These are phyloP conservation scores for Hyles vespertilio DNA, from an alignment of 1,140 invertebrate genomes.

Conservation along the genomic window DNA sequence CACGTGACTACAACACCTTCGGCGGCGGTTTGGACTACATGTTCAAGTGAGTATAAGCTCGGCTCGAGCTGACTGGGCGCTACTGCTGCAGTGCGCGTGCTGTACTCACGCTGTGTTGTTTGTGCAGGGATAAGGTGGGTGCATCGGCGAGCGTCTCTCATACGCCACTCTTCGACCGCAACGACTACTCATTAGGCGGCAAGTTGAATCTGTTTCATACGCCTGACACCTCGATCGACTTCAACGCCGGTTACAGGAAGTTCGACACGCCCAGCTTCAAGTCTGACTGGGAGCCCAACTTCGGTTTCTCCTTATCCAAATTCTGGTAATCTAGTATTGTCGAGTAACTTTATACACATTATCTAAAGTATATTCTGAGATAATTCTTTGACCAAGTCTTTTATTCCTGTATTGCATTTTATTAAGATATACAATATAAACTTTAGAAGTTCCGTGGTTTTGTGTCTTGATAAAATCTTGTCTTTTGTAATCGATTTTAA, in stretches of 20 bases:
- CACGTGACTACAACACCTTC: slow-evolving; percentile 39
- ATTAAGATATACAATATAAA: too few species aligned
- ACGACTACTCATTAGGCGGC: slow-evolving; percentile 20
- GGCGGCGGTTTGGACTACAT: slow-evolving; percentile 44
- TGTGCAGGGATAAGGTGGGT: slow-evolving; percentile 31
- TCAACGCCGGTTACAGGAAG: slow-evolving; percentile 22
- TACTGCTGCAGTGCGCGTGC: too few species aligned
- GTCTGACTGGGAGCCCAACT: slow-evolving; percentile 19
- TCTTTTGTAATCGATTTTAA: too few species aligned
- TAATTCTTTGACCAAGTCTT: too few species aligned
- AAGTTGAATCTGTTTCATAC: slow-evolving; percentile 32
- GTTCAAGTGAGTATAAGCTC: slow-evolving; percentile 32
- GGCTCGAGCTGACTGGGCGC: too few species aligned
- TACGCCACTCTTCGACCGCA: slow-evolving; percentile 31
- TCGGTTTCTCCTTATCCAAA: not conserved
- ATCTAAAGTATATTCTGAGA: too few species aligned
- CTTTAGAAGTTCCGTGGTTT: too few species aligned
- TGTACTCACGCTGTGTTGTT: not conserved
- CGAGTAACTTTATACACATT: too few species aligned
- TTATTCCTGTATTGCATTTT: too few species aligned
- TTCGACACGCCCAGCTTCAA: slow-evolving; percentile 16
- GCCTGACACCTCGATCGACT: slow-evolving; percentile 25
- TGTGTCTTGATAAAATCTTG: too few species aligned
- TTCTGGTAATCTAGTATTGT: not conserved
- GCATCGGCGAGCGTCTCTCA: slow-evolving; percentile 23